Evolutionary conservation across 2,888 invertebrate species (phyloP).

Genomic region (Sarcophaga subvicina): DNA sequence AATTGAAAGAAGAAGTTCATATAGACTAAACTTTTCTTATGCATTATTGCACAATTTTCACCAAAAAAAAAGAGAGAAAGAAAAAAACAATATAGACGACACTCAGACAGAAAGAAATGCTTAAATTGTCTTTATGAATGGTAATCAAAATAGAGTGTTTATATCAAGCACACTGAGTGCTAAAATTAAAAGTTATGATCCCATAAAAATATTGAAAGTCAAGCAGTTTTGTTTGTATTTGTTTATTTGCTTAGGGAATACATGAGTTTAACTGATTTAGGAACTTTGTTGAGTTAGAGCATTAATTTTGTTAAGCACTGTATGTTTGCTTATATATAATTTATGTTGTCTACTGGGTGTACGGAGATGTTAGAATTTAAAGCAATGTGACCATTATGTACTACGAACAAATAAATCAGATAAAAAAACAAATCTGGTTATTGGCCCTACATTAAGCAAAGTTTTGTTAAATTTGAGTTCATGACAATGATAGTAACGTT

Average conservation of each 20-base stretch:
- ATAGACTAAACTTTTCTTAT: conserved; percentile 25
- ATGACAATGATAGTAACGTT: no score
- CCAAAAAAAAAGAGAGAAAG: background rate
- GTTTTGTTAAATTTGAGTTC: background rate
- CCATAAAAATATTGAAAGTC: background rate
- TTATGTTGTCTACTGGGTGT: background rate
- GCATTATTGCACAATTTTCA: conserved; percentile 45
- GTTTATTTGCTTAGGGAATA: background rate
- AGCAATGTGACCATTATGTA: conserved; percentile 13
- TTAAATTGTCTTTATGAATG: conserved; percentile 57
- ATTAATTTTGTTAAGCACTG: background rate
- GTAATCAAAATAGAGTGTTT: conserved; percentile 45
- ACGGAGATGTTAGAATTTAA: conserved; percentile 10
- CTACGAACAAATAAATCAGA: background rate
- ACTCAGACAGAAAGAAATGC: conserved; percentile 40
- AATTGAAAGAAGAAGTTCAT: background rate
- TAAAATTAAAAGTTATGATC: background rate
- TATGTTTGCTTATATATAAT: conserved; percentile 9
- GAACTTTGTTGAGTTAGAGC: background rate
- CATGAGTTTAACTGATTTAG: background rate
- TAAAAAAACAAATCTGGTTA: background rate
- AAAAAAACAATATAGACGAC: conserved; percentile 13
- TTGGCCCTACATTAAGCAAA: conserved; percentile 5
- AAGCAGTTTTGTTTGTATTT: background rate
- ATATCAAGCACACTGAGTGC: conserved; percentile 38